Percentiles rank a stretch among this genome's conserved stretches.
Conservation (phyloP, 35 echinoderm and acorn worm genomes). For the Apostichopus parvimensis region DNA sequence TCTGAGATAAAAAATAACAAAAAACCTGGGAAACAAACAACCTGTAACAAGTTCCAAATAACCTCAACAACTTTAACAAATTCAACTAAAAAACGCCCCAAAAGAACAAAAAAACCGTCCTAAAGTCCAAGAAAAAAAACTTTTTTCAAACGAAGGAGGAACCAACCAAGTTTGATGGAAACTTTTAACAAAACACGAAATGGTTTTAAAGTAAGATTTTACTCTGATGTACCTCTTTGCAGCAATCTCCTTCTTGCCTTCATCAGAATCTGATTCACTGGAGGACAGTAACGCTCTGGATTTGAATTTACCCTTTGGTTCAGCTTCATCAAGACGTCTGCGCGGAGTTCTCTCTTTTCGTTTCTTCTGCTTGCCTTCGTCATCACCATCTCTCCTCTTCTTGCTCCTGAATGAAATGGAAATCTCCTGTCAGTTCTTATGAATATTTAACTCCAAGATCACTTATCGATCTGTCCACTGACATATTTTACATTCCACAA, state of each 20-base stretch:
- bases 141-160: too few relatives aligned
- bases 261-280: conserved; percentile 95
- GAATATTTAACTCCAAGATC: neutral
- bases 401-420: conserved; percentile 37
- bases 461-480: neutral
- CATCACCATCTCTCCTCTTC: conserved; percentile 51
- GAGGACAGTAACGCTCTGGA: conserved; percentile 91
- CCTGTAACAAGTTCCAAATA: too few relatives aligned
- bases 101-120: too few relatives aligned
- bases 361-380: conserved; percentile 52
- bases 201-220: too few relatives aligned
- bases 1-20: too few relatives aligned
- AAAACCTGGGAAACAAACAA: too few relatives aligned
- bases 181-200: too few relatives aligned
- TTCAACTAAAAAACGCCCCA: too few relatives aligned
- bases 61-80: too few relatives aligned
- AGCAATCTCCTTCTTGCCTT: conserved; percentile 69
- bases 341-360: conserved; percentile 52
- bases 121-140: too few relatives aligned
- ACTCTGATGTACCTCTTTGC: conserved; percentile 40
- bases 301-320: conserved; percentile 78
- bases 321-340: conserved; percentile 14
- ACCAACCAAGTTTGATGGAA: too few relatives aligned
- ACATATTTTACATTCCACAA: too few relatives aligned
- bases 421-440: neutral